Evolutionary conservation across 2,113 vertebrate species (phyloP), one percentile per base, ranked within the genome.

Genomic region (Vidua macroura): DNA sequence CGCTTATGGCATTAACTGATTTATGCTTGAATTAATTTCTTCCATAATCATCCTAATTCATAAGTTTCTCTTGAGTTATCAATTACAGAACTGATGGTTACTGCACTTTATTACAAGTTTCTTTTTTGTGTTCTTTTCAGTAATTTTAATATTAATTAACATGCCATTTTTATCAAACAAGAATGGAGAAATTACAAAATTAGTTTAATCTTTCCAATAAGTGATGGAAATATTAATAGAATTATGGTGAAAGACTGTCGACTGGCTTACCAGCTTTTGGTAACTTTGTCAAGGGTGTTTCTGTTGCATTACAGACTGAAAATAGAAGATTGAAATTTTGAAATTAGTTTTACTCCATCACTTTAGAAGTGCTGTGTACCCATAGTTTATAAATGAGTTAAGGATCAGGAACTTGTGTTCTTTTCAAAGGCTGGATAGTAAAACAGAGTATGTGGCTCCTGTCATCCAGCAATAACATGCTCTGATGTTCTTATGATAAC

Each of bases 401-500:
- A 95, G 28, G 28, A 92, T 83, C 13, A 46, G 43, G 37, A 66
- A 62, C 18, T 4, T 48, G 12, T 39, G 37, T 60, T 63, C 20
- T 48, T 94, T 92, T 63, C 52, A 39, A 92, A 90, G 55, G 33
- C 25, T 4, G 7, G 11, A 15, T 48, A 56, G 41, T 70, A 74
- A 83, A 94, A 49, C 11, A 79, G 35, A 74, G 5, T 76, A 24
- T 13, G 16, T 59, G 76, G 9, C 44, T 91, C 39, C 43, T 86
- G 7, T 51, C n/a, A 33, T 53, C 53, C 39, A 39, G 33, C 20
- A 1, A 0, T 68, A 67, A 27, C 0, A 0, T n/a, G 10, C 51
- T 74, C 27, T 37, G 23, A 51, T 48, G 35, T 79, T 39, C 33
- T 78, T 5, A 2, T 37, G 41, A 19, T 74, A n/a, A 14, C 68